Evolutionary conservation across 1,140 invertebrate genomes (phyloP).

Genomic region (Eufriesea mexicana): DNA sequence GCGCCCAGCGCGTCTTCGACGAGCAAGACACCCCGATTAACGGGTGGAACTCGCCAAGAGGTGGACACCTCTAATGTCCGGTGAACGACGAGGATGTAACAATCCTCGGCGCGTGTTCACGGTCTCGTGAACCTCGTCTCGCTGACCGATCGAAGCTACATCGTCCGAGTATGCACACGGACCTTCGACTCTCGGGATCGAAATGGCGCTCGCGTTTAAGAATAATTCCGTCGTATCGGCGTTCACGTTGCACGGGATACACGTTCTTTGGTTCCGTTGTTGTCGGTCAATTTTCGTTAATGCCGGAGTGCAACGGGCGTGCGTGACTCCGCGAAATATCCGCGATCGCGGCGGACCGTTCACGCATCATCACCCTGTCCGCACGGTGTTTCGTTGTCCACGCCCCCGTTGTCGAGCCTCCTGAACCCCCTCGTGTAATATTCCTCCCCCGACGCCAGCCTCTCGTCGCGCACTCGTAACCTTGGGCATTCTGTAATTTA

Average conservation of each 20-base stretch:
- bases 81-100: too few species aligned
- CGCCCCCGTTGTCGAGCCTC: not conserved
- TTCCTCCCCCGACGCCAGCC: conserved; percentile 52
- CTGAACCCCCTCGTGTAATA: conserved; percentile 7
- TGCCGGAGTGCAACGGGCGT: conserved; percentile 6
- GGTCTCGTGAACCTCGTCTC: not conserved
- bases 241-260: not conserved
- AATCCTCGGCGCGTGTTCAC: not conserved
- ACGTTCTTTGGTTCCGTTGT: conserved; percentile 10
- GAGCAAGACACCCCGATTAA: too few species aligned
- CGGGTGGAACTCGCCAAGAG: too few species aligned
- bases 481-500: conserved; percentile 75
- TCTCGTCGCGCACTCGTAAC: conserved; percentile 65
- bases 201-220: conserved; percentile 6
- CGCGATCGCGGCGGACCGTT: conserved; percentile 39
- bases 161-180: not conserved
- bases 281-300: conserved; percentile 57
- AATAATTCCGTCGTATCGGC: not conserved
- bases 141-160: not conserved
- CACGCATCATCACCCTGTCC: conserved; percentile 31
- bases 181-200: conserved; percentile 11
- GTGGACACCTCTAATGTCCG: too few species aligned
- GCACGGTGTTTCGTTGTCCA: conserved; percentile 24
- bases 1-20: too few species aligned
- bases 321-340: conserved; percentile 55